Percentiles rank a stretch among this genome's conserved stretches.
Evolutionary conservation across 2,113 vertebrate genomes (phyloP).

Genomic region (Bagarius yarrelli): DNA sequence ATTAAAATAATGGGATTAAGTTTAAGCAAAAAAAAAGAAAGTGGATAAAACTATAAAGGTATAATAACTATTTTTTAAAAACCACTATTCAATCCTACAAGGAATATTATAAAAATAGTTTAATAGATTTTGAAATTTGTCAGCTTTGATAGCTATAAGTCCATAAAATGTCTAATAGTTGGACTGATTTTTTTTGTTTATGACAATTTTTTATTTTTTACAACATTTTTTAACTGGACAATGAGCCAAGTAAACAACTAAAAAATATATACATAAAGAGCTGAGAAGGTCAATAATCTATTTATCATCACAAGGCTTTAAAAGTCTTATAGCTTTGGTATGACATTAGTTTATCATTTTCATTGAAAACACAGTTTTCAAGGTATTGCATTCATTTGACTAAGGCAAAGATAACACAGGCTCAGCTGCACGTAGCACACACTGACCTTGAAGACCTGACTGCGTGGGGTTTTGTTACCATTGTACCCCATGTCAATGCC

Average conservation of each 20-base stretch:
- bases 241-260: not conserved
- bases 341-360: not conserved
- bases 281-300: not conserved
- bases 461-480: constrained; percentile 96
- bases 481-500: constrained; percentile 98
- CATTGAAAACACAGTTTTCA: no score
- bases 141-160: not conserved
- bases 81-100: not conserved
- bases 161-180: not conserved
- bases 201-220: not conserved
- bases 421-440: constrained; percentile 12
- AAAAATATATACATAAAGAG: constrained; percentile 1
- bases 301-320: not conserved
- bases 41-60: no score
- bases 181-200: not conserved
- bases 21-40: no score
- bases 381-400: not conserved
- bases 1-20: no score
- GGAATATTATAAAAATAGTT: not conserved
- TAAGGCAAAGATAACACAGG: not conserved
- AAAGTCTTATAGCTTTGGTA: not conserved
- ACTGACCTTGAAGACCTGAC: constrained; percentile 97
- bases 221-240: not conserved
- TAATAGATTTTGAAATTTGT: not conserved
- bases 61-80: no score